These are phyloP conservation scores for Mycetomoellerius zeteki DNA, from an alignment of 1,140 invertebrate genomes.

Conservation along the genomic window DNA sequence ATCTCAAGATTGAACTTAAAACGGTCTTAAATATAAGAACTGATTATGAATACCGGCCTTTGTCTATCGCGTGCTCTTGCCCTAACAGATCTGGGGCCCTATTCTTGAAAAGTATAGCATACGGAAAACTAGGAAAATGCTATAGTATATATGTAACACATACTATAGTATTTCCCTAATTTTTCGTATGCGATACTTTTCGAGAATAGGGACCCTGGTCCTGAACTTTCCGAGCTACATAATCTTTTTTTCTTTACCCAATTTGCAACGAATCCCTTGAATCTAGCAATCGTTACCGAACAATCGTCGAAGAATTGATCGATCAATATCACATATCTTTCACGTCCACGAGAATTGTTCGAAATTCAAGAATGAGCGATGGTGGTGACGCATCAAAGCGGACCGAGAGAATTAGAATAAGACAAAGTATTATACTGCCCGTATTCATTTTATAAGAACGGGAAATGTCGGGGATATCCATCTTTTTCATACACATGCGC, in stretches of 20 bases:
- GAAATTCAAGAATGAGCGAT: slow-evolving; percentile 28
- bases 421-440: slow-evolving; percentile 37
- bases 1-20: too few relatives aligned
- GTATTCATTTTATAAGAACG: slow-evolving; percentile 53
- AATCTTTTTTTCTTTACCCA: neutral
- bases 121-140: too few relatives aligned
- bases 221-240: neutral
- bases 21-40: too few relatives aligned
- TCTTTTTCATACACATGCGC: neutral
- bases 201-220: too few relatives aligned
- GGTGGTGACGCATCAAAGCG: slow-evolving; percentile 13
- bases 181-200: too few relatives aligned
- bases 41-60: too few relatives aligned
- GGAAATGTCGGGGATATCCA: slow-evolving; percentile 26
- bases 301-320: slow-evolving; percentile 27
- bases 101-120: too few relatives aligned
- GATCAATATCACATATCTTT: slow-evolving; percentile 26
- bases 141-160: too few relatives aligned
- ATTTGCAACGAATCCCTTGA: neutral
- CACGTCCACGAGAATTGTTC: slow-evolving; percentile 60
- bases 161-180: too few relatives aligned
- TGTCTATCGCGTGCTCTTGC: too few relatives aligned
- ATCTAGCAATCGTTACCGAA: neutral
- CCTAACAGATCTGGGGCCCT: neutral
- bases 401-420: slow-evolving; percentile 34